These are phyloP conservation scores for Apodemus agrarius DNA, from an alignment of 2,797 vertebrate species.

Conservation along the genomic window DNA sequence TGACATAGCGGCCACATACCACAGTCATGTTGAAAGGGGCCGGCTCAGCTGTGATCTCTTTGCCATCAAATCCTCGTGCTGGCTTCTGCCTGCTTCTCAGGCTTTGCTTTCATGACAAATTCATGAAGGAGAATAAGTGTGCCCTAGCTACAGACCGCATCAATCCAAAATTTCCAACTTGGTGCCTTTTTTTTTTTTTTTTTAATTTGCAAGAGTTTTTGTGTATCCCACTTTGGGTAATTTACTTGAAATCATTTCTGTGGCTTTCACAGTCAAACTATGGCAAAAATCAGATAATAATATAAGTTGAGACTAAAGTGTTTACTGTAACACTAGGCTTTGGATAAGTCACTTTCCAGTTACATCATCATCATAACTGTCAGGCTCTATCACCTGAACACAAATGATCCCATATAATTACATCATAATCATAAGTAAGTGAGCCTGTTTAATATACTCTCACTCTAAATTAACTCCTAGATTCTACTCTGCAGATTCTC, in stretches of 20 bases:
- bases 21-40: background rate
- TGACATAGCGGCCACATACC: background rate
- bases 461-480: background rate
- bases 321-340: background rate
- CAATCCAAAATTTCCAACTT: background rate
- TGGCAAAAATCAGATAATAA: conserved; percentile 31
- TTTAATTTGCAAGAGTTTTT: background rate
- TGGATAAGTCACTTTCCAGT: background rate
- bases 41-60: background rate
- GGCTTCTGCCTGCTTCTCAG: background rate
- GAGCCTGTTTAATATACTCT: background rate
- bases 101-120: background rate
- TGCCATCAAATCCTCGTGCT: background rate
- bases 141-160: background rate
- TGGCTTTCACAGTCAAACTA: background rate
- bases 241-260: conserved; percentile 35
- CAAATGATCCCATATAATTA: background rate
- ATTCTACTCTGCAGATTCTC: background rate
- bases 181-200: background rate
- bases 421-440: background rate
- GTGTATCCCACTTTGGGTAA: background rate
- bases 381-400: background rate
- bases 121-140: background rate
- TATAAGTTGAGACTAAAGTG: background rate
- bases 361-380: background rate